These are phyloP conservation scores for Drosophila fuyamai DNA, from an alignment of 1,140 invertebrate species.

Conservation along the genomic window DNA sequence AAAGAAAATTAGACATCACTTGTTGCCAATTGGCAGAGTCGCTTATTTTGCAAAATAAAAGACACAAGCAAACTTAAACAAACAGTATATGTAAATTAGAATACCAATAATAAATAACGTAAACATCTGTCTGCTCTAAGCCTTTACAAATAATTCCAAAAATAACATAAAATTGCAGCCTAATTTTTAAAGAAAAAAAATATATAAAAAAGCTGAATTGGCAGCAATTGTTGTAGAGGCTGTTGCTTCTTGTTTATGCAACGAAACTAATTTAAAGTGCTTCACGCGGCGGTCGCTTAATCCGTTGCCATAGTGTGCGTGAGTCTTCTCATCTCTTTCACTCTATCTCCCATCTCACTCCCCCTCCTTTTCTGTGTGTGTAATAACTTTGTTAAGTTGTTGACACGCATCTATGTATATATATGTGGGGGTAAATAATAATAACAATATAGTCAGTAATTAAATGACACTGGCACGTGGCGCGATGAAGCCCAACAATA, in stretches of 20 bases:
- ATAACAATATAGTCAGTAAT: slow-evolving; percentile 77
- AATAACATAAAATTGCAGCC: no score
- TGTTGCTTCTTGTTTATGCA: slow-evolving; percentile 66
- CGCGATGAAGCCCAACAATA: slow-evolving; percentile 29
- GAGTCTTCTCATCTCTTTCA: not conserved
- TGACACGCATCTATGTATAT: slow-evolving; percentile 40
- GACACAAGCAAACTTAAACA: not conserved
- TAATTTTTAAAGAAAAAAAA: no score
- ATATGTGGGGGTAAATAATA: slow-evolving; percentile 34
- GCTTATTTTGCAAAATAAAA: not conserved
- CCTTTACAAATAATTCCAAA: not conserved
- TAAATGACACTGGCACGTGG: slow-evolving; percentile 70
- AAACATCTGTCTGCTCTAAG: no score
- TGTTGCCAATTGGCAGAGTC: no score
- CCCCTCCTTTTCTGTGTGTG: slow-evolving; percentile 29
- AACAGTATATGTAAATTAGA: not conserved
- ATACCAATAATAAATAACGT: no score
- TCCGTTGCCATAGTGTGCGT: slow-evolving; percentile 49
- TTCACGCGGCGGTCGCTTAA: slow-evolving; percentile 74
- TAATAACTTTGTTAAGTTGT: slow-evolving; percentile 79
- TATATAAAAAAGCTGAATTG: not conserved
- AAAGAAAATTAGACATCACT: no score
- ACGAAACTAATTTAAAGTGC: slow-evolving; percentile 80
- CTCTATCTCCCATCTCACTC: not conserved
- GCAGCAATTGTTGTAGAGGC: not conserved